Evolutionary conservation across 2,888 invertebrate species (phyloP).

Genomic region (Leptogaster cylindrica): DNA sequence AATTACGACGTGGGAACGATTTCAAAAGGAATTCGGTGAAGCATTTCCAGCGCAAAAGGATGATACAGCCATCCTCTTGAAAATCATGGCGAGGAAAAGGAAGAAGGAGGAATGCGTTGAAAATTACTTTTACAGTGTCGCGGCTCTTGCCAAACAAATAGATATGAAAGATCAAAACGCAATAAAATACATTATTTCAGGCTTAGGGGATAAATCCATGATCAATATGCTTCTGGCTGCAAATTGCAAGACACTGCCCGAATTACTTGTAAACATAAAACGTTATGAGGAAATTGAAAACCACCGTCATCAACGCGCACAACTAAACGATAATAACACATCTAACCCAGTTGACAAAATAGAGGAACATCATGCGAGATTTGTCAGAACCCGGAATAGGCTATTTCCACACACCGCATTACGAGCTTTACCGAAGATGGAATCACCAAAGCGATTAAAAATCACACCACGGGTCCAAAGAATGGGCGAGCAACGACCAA

Average conservation of each 20-base stretch:
- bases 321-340: neutral
- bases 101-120: too few species aligned
- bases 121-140: too few species aligned
- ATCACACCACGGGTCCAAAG: neutral
- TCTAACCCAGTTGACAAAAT: neutral
- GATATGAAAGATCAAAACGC: too few species aligned
- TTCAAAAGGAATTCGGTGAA: too few species aligned
- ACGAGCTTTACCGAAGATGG: neutral
- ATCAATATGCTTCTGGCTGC: too few species aligned
- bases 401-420: neutral
- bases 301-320: neutral
- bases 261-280: neutral
- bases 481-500: too few species aligned
- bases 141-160: too few species aligned
- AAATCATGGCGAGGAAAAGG: too few species aligned
- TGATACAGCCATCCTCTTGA: too few species aligned
- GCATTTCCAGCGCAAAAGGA: too few species aligned
- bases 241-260: neutral
- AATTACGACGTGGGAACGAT: too few species aligned
- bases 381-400: neutral
- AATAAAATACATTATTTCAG: too few species aligned
- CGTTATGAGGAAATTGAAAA: neutral
- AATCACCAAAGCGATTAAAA: neutral
- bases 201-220: neutral
- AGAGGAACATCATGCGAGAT: neutral